Base-by-base conservation (phyloP, 1,140 invertebrate species). In the Elymnias hypermnestra region DNA sequence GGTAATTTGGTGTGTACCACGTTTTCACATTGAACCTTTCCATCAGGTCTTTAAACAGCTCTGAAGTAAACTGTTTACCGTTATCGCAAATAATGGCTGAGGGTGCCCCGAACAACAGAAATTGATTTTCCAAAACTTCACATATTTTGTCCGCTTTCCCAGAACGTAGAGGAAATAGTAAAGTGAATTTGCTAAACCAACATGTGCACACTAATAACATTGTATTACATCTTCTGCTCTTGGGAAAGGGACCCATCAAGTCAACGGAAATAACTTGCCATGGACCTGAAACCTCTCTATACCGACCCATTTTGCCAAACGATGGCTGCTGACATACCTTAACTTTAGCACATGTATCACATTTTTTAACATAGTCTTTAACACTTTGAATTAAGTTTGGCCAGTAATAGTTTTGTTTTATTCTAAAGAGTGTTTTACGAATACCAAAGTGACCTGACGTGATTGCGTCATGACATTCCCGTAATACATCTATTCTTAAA, bases 61-160 rank as follows among this genome's bases (percentile, higher is more conserved):
- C 13, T 17, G 31, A 35, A 3, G 8, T 15, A 57, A 61, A 21
- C 19, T 21, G 19, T 21, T 6, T 35, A 35, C 31, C 31, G 7
- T 35, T 21, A 6, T 21, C 19, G 6, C 19, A 21, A 4, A 21
- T 21, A 21, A 21, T 21, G 3, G 19, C 19, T 4, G 19, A 3
- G 3, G 19, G 19, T 21, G 19, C 19, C 6, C 19, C 19, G 19
- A 21, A 21, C 6, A 21, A 21, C 19, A 21, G 6, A 3, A 21
- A 6, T 21, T 21, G 19, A 21, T 6, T 21, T 21, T 21, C 17
- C 8, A 15, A 13, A 3, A 13, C n/a, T 35, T 15, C 31, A 9
- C 12, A 35, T 10, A 37, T 37, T 13, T 37, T 37, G 35, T 37
- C 35, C 9, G 35, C 35, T n/a, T 37, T 37, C 2, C 31, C 31